Base-by-base conservation (phyloP, 2,888 invertebrate genomes). In the Drosophila affinis region DNA sequence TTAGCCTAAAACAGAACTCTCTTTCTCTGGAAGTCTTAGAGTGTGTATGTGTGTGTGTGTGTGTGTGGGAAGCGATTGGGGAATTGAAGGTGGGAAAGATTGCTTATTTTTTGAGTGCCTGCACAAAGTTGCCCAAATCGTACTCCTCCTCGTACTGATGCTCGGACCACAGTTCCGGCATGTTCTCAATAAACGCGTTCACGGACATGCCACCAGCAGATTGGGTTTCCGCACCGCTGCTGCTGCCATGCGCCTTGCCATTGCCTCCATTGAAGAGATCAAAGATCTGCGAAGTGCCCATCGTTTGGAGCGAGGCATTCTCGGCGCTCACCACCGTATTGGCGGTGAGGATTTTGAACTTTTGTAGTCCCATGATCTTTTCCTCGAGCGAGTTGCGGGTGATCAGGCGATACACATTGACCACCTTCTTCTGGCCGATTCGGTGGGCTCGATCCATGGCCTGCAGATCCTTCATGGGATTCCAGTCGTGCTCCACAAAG, bases 371-470 rank as follows among this genome's bases (percentile, higher is more conserved):
- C 99, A 99, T 99, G 61, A 99, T 99, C 93, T 99, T 99, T 92
- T 99, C 99, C 92, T 99, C 99, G 4, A 99, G 94, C 0, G 99
- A 99, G 81, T 96, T 96, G 69, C 97, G 93, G 0, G 99, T 99
- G 75, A 99, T 97, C 65, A 99, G 94, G 27, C 99, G 94, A 93
- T 99, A 99, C 0, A 99, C 99, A 91, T 99, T 99, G 62, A 99
- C 99, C 18, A 99, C 99, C 91, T 98, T 97, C 92, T 97, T 97
- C 93, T 99, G 99, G 0, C 99, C 99, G 89, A 99, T 99, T 76
- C 99, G 95, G 93, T 99, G 99, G n/a, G 99, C 99, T 79, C 99
- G 95, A 93, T 99, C 99, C 99, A 99, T 99, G 2, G 99, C 99
- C 93, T 99, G 99, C 62, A 99, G 93, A 93, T 99, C 99, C 93